Evolutionary conservation across 53 echinoderm and acorn worm species (phyloP).

Genomic region (Zoroaster sp.): DNA sequence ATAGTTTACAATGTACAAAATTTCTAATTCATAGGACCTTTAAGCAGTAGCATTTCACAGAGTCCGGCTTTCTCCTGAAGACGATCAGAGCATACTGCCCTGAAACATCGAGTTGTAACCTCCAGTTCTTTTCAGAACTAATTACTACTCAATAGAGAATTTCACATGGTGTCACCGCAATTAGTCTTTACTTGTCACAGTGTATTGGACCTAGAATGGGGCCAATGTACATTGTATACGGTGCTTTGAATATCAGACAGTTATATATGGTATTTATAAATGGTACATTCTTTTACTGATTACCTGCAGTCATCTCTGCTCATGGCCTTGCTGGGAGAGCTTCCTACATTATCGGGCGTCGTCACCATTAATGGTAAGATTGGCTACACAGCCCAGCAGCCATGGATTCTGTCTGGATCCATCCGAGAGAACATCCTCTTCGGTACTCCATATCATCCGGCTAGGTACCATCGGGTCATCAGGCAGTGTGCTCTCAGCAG

Average conservation of each 20-base stretch:
- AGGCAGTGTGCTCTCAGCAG: conserved; percentile 73
- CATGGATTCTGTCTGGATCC: conserved; percentile 92
- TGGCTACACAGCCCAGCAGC: conserved; percentile 88
- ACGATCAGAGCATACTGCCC: too few relatives aligned
- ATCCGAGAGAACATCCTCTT: conserved; percentile 86
- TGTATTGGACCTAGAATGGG: too few relatives aligned
- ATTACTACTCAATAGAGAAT: too few relatives aligned
- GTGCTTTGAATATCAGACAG: background rate
- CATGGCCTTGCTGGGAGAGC: conserved; percentile 90
- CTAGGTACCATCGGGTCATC: conserved; percentile 65
- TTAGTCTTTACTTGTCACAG: too few relatives aligned
- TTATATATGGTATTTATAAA: background rate
- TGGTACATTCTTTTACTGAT: background rate
- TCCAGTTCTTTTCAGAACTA: too few relatives aligned
- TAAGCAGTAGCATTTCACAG: too few relatives aligned
- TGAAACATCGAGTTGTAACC: too few relatives aligned
- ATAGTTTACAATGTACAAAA: too few relatives aligned
- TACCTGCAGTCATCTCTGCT: conserved; percentile 79
- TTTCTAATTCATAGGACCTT: too few relatives aligned
- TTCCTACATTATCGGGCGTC: conserved; percentile 71
- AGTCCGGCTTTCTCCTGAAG: too few relatives aligned
- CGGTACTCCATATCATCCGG: conserved; percentile 59
- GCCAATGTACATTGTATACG: too few relatives aligned
- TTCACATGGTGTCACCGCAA: too few relatives aligned
- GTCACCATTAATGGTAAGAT: conserved; percentile 49